phyloP scores from a whole-genome alignment of 2,113 vertebrate species.

The Pan paniscus region DNA sequence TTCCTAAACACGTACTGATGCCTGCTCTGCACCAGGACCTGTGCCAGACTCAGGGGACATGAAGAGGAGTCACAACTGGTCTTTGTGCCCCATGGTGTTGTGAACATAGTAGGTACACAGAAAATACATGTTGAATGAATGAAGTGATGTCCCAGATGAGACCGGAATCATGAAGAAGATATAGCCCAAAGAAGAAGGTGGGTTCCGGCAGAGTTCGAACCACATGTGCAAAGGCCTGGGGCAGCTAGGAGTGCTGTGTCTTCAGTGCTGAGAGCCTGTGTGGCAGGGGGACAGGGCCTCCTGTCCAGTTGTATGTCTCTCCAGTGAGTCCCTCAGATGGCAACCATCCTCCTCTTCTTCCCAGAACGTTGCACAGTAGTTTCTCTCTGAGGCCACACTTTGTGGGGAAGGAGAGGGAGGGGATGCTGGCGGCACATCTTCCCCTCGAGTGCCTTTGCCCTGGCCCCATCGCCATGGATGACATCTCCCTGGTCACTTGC shows the following conservation, averaged over 20 bases:
- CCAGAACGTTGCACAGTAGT: not conserved
- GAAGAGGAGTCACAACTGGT: not conserved
- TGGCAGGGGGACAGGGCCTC: not conserved
- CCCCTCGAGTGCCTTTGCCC: not conserved
- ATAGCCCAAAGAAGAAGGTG: not conserved
- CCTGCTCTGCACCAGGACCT: not conserved
- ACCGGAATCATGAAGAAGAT: not conserved
- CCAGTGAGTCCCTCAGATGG: rapidly evolving
- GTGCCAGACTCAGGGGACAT: not conserved
- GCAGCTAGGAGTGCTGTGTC: not conserved
- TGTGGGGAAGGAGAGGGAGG: not conserved
- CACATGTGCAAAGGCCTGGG: not conserved
- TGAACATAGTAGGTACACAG: not conserved
- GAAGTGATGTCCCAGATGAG: not conserved
- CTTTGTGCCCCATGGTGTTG: not conserved
- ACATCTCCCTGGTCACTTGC: not conserved
- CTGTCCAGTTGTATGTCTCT: not conserved
- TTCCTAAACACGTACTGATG: not conserved
- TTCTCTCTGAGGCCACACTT: not conserved
- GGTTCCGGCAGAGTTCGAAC: not conserved
- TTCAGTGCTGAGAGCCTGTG: not conserved
- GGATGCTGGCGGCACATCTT: not conserved
- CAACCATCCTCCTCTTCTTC: not conserved
- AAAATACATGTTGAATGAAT: not conserved
- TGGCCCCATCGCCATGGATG: not conserved